Evolutionary conservation across 2,888 invertebrate species (phyloP), one percentile per base, ranked within the genome.

Genomic region (Andrena marginata): DNA sequence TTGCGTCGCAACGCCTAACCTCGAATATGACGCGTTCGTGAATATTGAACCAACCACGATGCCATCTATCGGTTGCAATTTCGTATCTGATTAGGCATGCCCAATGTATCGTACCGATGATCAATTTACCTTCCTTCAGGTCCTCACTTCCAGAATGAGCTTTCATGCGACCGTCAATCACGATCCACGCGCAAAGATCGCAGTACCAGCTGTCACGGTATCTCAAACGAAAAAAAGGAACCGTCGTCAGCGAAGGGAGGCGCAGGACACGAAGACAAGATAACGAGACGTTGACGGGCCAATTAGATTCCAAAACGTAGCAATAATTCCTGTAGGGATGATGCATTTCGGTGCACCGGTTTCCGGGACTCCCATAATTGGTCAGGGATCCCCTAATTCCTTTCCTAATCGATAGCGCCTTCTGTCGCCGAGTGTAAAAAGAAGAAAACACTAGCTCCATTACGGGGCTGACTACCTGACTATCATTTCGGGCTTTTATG

Each of bases 281-380:
- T 92, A 93, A 92, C 92, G 90, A 93, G 92, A 92, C 92, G 91
- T 90, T 93, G 93, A 93, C 93, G 91, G 90, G 89, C 92, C 92
- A 93, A 93, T 93, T 93, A 93, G 91, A 90, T 91, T 88, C 90
- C 90, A 91, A 85, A 87, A 87, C 79, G 87, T 75, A 83, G 80
- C 79, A 75, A 86, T 86, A 79, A 80, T 82, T 85, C 77, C 77
- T 77, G 33, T 62, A 8, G 42, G 59, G 73, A 85, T 82, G 84
- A 87, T 84, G 75, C 80, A 77, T 87, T 84, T 85, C 85, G 78
- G 51, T 77, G 75, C 49, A 56, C 69, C 73, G 71, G 68, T 74
- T 74, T 78, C 75, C 65, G 51, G 63, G 62, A 69, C 23, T 63
- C 54, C 78, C 70, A 56, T 84, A 84, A 86, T 87, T 82, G 84